These are phyloP conservation scores for Mobula birostris DNA, from an alignment of 2,113 vertebrate genomes.

Conservation along the genomic window DNA sequence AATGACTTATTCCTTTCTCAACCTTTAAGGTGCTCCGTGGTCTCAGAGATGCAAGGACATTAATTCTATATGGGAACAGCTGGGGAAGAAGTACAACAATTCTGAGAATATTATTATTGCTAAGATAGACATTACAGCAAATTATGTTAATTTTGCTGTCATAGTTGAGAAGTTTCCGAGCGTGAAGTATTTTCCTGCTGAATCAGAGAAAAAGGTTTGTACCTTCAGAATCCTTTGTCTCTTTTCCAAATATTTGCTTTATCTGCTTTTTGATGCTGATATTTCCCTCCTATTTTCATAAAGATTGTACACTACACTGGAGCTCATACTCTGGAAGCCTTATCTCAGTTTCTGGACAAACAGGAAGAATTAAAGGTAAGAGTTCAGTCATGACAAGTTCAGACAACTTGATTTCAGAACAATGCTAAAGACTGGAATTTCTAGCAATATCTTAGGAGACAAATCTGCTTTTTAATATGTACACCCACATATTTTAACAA, in stretches of 20 bases:
- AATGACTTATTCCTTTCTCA: neutral
- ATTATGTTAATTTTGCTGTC: constrained; percentile 62
- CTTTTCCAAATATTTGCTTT: neutral
- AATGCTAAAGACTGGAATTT: neutral
- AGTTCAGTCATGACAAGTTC: neutral
- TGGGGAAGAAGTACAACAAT: constrained; percentile 62
- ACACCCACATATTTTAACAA: neutral
- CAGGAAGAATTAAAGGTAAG: constrained; percentile 34
- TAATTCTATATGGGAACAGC: constrained; percentile 69
- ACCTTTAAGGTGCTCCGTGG: constrained; percentile 73
- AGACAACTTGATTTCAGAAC: neutral
- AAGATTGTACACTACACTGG: constrained; percentile 53
- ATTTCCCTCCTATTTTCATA: neutral
- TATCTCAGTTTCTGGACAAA: constrained; percentile 57
- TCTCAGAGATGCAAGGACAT: constrained; percentile 58
- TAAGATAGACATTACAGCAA: constrained; percentile 77
- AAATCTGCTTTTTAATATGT: neutral
- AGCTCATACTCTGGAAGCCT: constrained; percentile 50
- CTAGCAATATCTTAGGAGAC: neutral
- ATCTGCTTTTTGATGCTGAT: neutral
- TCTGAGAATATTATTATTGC: constrained; percentile 61
- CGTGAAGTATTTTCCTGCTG: constrained; percentile 75
- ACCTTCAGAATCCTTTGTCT: neutral
- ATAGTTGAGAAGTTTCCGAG: constrained; percentile 55
- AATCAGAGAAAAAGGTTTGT: constrained; percentile 50